phyloP scores from a whole-genome alignment of 2,113 vertebrate genomes.

The Micronisus gabar region DNA sequence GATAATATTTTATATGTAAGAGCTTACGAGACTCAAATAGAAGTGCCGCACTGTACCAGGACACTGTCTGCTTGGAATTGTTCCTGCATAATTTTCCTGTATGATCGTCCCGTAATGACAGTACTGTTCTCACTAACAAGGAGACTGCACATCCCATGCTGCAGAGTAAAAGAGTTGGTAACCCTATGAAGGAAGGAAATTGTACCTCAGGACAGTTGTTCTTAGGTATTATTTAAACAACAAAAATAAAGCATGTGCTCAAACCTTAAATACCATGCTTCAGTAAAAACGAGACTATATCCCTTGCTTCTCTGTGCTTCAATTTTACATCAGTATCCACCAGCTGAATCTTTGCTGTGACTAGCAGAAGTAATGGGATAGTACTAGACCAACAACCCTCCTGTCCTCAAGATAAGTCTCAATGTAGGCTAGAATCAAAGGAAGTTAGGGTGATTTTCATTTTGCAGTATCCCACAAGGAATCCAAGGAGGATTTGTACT shows the following conservation, averaged over 20 bases:
- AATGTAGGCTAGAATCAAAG: neutral
- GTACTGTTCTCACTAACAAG: neutral
- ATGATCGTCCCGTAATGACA: neutral
- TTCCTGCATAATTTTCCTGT: neutral
- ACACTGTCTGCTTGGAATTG: neutral
- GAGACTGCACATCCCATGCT: neutral
- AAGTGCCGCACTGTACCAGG: neutral
- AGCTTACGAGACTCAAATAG: neutral
- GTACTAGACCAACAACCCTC: neutral
- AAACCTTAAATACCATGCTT: neutral
- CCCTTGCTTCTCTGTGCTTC: neutral
- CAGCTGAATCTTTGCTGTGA: neutral
- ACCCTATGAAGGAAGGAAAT: neutral
- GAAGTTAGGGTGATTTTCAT: neutral
- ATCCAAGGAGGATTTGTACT: neutral
- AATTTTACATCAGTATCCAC: neutral
- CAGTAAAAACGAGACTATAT: neutral
- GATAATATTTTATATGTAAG: neutral
- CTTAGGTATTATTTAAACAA: neutral
- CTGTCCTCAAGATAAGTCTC: neutral
- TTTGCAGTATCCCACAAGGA: neutral
- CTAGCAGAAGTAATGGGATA: neutral
- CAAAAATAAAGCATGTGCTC: neutral
- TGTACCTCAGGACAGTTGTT: neutral
- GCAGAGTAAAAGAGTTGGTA: neutral